phyloP scores from a whole-genome alignment of 1,140 invertebrate species.

The Ceratina calcarata region DNA sequence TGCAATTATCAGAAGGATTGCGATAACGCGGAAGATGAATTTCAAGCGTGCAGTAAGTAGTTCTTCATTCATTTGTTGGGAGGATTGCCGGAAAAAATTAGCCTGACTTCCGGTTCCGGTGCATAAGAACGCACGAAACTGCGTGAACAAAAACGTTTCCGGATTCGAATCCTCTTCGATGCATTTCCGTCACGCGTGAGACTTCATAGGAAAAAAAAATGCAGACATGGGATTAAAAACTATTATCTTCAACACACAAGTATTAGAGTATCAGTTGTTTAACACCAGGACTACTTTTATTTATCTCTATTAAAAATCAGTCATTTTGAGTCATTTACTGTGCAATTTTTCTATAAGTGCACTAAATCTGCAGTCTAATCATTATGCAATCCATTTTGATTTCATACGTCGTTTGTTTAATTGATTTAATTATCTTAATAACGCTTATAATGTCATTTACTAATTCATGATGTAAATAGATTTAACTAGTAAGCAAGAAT shows the following conservation, averaged over 20 bases:
- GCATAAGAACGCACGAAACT: neutral
- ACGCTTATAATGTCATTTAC: too few species aligned
- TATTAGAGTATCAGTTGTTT: too few species aligned
- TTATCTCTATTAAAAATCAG: too few species aligned
- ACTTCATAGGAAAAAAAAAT: neutral
- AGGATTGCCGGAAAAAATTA: too few species aligned
- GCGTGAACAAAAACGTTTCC: neutral
- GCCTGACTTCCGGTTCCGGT: too few species aligned
- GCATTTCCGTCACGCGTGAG: slow-evolving; percentile 25
- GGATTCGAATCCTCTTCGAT: neutral
- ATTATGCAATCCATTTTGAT: too few species aligned
- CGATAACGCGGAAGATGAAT: slow-evolving; percentile 93
- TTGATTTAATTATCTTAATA: neutral
- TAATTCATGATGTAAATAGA: too few species aligned
- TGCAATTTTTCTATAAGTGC: too few species aligned
- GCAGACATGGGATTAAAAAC: neutral
- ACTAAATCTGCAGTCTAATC: neutral
- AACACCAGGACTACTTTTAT: too few species aligned
- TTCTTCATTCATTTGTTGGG: too few species aligned
- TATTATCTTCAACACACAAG: neutral
- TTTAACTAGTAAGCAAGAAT: too few species aligned
- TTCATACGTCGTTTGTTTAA: neutral
- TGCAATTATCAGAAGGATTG: slow-evolving; percentile 96
- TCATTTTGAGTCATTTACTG: too few species aligned
- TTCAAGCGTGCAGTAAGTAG: slow-evolving; percentile 93